A percentile compares a stretch with the other conserved stretches of the same genome.
Conservation (phyloP, 2,113 vertebrate genomes). For the Corydoras sp. region DNA sequence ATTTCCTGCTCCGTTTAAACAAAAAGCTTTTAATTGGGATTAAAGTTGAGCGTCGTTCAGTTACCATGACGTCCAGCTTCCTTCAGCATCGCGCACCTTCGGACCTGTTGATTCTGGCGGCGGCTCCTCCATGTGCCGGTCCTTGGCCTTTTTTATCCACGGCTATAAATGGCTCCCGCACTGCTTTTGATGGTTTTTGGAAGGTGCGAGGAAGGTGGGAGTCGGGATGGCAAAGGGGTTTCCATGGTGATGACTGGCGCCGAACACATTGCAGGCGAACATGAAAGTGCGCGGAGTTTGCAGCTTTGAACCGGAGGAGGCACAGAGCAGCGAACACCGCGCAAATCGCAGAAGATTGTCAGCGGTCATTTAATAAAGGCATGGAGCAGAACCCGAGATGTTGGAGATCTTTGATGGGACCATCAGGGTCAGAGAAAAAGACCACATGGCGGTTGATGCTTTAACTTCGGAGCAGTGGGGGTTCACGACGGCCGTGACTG, state of each 20-base stretch:
- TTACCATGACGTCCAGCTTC: background rate
- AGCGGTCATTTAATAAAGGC: background rate
- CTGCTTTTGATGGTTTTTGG: constrained; percentile 28
- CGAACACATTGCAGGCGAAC: constrained; percentile 21
- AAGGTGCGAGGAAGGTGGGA: constrained; percentile 31
- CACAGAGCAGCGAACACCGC: background rate
- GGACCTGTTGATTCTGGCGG: constrained; percentile 10
- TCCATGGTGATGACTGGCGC: constrained; percentile 36
- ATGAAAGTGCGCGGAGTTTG: constrained; percentile 19
- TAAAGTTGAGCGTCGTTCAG: background rate
- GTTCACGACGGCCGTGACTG: no score
- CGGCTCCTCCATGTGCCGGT: background rate
- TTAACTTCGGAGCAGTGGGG: no score
- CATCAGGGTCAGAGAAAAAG: background rate
- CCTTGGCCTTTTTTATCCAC: constrained; percentile 7
- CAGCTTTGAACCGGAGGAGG: background rate
- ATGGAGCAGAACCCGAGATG: background rate
- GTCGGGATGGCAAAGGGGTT: constrained; percentile 26
- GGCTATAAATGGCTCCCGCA: constrained; percentile 22
- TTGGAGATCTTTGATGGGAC: background rate
- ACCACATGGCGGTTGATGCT: no score
- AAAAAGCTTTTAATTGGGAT: no score
- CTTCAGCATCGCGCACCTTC: background rate
- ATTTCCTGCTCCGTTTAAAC: no score
- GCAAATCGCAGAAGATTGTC: background rate